These are phyloP conservation scores for Catamblyrhynchus diadema DNA, from an alignment of 2,797 vertebrate genomes.

Conservation along the genomic window DNA sequence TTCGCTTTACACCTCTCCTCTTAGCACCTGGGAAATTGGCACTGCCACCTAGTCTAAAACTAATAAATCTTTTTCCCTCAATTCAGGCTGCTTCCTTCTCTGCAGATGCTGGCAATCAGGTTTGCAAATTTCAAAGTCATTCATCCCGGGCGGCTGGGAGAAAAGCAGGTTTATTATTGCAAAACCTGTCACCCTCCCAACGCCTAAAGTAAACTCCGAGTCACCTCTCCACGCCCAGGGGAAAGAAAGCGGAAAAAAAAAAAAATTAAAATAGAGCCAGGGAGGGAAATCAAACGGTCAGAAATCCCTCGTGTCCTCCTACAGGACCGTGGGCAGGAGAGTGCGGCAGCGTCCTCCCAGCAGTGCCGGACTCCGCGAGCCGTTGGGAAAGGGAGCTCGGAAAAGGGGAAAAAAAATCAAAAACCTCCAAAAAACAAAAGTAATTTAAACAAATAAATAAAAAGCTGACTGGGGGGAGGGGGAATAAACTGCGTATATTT, in stretches of 20 bases:
- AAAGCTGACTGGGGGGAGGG: rapidly evolving
- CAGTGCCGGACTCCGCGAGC: rapidly evolving
- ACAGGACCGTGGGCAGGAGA: not conserved
- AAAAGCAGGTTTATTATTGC: conserved; percentile 64
- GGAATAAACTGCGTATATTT: not conserved
- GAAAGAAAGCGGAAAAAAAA: not conserved
- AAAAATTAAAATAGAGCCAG: not conserved
- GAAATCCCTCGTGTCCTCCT: not conserved
- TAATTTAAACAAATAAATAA: not conserved
- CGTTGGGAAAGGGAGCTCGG: not conserved
- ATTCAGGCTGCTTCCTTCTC: conserved; percentile 55
- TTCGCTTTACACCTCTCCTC: conserved; percentile 57
- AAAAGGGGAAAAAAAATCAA: not conserved
- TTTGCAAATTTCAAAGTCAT: conserved; percentile 71
- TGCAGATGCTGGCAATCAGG: conserved; percentile 65
- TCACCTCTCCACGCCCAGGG: conserved; percentile 56
- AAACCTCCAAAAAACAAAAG: not conserved
- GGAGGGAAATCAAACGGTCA: conserved; percentile 35
- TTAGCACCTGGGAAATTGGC: conserved; percentile 70
- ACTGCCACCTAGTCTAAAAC: conserved; percentile 58
- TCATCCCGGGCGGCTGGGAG: conserved; percentile 31
- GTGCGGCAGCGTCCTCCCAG: not conserved
- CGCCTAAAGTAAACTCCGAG: conserved; percentile 58
- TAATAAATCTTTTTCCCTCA: conserved; percentile 67
- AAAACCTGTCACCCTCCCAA: conserved; percentile 62